Evolutionary conservation across 2,113 vertebrate species (phyloP), one percentile per base, ranked within the genome.

Genomic region (Monarcha castaneiventris): DNA sequence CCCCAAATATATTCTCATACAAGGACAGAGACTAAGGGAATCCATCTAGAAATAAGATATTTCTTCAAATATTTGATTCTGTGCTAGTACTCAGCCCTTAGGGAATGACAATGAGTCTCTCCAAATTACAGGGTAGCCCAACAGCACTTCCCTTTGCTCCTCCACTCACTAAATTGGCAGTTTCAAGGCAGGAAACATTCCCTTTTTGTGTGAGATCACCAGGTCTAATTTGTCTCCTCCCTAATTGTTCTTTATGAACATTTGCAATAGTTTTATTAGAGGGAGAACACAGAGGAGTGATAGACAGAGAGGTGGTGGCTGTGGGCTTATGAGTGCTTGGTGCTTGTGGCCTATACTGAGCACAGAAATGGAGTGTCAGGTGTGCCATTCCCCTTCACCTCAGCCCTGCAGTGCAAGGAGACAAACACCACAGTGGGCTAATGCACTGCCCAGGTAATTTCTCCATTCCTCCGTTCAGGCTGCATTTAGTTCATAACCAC

Each of bases 401-500:
- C 55, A 46, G 63, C 77, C 55, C 62, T 20, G 44, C 72, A 62
- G 26, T 8, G 48, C 26, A 82, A 82, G 74, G 56, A 84, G 74
- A 88, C 32, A 93, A 49, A 39, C 82, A 35, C 16, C 78, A 66
- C 78, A 13, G 30, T 59, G 83, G 52, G 48, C n/a, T 84, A 51
- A 63, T 37, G 68, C 41, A 81, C 58, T 93, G 67, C 62, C 87
- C 71, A 52, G n/a, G 79, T 61, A 32, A 92, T 72, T 56, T 33
- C 52, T 71, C 8, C 13, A 18, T 33, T 87, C 72, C 51, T 55
- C 37, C 26, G 33, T 25, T 93, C 64, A 84, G n/a, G 52, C 6
- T 87, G 17, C 25, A 51, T 92, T 92, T 51, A 92, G 48, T 44
- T 94, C 69, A 10, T 63, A 71, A 88, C 72, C 89, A 74, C 72